phyloP scores from a whole-genome alignment of 2,113 vertebrate genomes.

The Porphyrio hochstetteri region DNA sequence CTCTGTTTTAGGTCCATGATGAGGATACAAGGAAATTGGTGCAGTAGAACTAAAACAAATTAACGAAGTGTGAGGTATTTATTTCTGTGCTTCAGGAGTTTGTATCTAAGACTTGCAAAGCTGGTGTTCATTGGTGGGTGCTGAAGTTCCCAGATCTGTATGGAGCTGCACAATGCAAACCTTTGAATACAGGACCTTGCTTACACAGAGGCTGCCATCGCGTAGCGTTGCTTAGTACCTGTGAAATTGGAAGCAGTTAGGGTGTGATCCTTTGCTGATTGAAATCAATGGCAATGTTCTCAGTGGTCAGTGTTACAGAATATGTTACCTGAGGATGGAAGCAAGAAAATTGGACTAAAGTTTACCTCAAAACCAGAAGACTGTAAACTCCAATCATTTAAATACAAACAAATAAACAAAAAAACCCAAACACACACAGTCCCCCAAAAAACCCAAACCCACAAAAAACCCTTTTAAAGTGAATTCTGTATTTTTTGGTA shows the following conservation, averaged over 20 bases:
- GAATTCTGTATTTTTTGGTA: rapidly evolving
- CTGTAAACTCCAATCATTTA: not conserved
- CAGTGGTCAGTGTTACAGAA: not conserved
- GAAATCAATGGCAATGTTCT: slow-evolving; percentile 64
- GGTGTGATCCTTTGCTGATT: slow-evolving; percentile 47
- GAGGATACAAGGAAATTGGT: not conserved
- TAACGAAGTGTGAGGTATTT: not conserved
- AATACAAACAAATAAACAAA: not conserved
- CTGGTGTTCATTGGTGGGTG: not conserved
- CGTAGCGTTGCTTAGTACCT: slow-evolving; percentile 44
- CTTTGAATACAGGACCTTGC: not conserved
- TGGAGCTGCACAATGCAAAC: not conserved
- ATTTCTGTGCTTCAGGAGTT: not conserved
- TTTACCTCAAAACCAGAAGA: not conserved
- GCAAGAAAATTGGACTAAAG: not conserved
- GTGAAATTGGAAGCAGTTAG: slow-evolving; percentile 49
- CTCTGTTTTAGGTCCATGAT: not conserved
- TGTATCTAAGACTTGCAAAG: not conserved
- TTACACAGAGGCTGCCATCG: not conserved
- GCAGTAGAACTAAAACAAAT: not conserved
- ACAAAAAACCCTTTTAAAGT: not conserved
- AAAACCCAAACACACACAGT: not conserved
- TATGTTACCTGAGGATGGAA: not conserved
- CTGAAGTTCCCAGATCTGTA: not conserved
- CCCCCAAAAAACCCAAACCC: rapidly evolving